These are phyloP conservation scores for Serranus cabrilla DNA, from an alignment of 2,797 vertebrate species.

Conservation along the genomic window DNA sequence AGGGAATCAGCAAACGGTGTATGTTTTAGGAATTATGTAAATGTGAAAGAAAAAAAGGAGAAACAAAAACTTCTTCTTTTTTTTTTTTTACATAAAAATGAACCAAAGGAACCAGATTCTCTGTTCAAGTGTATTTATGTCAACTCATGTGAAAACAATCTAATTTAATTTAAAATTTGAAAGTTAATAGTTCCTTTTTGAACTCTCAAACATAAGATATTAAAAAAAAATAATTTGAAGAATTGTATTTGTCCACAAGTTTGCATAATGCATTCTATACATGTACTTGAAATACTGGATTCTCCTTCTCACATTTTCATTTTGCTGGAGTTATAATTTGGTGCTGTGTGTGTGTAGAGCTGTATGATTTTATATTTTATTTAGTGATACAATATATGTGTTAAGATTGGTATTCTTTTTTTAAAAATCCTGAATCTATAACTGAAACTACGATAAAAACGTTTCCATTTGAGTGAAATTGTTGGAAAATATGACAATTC, in stretches of 20 bases:
- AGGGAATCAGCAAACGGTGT: too few relatives aligned
- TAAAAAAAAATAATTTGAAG: background rate
- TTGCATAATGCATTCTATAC: background rate
- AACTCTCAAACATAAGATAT: background rate
- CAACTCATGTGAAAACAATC: background rate
- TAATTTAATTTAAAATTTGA: background rate
- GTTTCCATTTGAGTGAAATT: background rate
- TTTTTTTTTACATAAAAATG: too few relatives aligned
- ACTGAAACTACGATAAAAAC: background rate
- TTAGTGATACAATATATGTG: background rate
- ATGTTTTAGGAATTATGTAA: too few relatives aligned
- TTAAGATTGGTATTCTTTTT: background rate
- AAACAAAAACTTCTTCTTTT: too few relatives aligned
- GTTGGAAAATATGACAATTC: background rate
- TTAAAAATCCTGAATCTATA: background rate
- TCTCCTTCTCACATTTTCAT: background rate
- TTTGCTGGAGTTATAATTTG: background rate
- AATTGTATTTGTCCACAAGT: background rate
- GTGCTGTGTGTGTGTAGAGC: background rate
- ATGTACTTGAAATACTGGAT: background rate
- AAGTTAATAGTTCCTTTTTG: too few relatives aligned
- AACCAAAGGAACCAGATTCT: background rate
- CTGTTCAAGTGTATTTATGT: background rate
- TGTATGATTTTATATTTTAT: background rate
- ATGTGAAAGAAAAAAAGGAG: too few relatives aligned